These are phyloP conservation scores for Rosalia funebris DNA, from an alignment of 2,888 invertebrate species.

Conservation along the genomic window DNA sequence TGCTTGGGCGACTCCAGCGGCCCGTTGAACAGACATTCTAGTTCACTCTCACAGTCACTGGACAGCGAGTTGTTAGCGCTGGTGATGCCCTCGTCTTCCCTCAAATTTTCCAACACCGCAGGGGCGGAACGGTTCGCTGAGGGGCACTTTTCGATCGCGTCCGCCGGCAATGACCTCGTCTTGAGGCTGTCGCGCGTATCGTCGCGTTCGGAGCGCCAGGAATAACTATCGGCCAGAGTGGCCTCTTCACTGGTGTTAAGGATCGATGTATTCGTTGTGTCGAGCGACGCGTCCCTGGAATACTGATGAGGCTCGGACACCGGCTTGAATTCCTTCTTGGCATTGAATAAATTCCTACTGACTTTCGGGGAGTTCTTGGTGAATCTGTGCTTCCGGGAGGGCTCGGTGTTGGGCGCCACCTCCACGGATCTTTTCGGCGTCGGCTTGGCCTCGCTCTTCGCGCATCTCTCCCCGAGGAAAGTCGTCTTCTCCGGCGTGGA, in stretches of 20 bases:
- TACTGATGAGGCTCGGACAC: slow-evolving; percentile 55
- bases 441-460: slow-evolving; percentile 40
- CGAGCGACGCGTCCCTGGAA: slow-evolving; percentile 51
- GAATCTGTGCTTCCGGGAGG: slow-evolving; percentile 46
- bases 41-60: slow-evolving; percentile 61
- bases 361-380: slow-evolving; percentile 57
- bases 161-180: slow-evolving; percentile 34
- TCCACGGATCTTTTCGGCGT: slow-evolving; percentile 36
- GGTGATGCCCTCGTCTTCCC: slow-evolving; percentile 43
- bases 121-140: slow-evolving; percentile 45
- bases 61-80: slow-evolving; percentile 47
- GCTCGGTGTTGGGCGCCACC: slow-evolving; percentile 41
- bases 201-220: slow-evolving; percentile 36
- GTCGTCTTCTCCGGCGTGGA: slow-evolving; percentile 52
- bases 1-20: slow-evolving; percentile 58
- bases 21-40: slow-evolving; percentile 58
- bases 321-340: slow-evolving; percentile 47
- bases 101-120: slow-evolving; percentile 41
- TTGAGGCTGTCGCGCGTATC: slow-evolving; percentile 11
- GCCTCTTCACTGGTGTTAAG: slow-evolving; percentile 49
- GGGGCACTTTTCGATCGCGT: background rate
- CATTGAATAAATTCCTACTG: slow-evolving; percentile 58
- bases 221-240: slow-evolving; percentile 47
- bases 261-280: slow-evolving; percentile 43
- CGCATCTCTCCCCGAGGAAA: slow-evolving; percentile 34